Percentiles rank a stretch among this genome's conserved stretches.
Conservation (phyloP, 2,113 vertebrate species). For the Turnix velox region DNA sequence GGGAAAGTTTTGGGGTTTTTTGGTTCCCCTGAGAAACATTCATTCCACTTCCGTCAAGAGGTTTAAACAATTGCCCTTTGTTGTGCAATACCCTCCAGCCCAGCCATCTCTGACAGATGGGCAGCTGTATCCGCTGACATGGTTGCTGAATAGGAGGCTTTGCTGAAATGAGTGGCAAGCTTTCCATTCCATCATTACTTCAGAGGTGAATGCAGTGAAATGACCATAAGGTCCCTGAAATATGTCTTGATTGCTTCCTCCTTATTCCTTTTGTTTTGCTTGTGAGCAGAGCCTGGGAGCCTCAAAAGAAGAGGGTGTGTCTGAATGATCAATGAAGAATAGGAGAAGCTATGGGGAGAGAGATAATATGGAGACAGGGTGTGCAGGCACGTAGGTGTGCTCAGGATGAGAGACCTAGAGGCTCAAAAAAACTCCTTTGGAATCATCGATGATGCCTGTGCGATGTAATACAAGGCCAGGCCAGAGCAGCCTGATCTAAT, state of each 20-base stretch:
- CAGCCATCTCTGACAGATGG: not conserved
- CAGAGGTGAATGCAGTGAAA: not conserved
- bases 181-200: not conserved
- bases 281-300: not conserved
- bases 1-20: conserved; percentile 6
- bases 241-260: not conserved
- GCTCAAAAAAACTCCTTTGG: not conserved
- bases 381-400: not conserved
- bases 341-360: not conserved
- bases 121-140: not conserved
- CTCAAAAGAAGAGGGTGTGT: not conserved
- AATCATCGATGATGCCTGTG: not conserved
- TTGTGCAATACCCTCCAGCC: not conserved
- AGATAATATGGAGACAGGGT: accelerated
- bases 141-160: not conserved
- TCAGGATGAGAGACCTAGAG: not conserved
- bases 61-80: not conserved
- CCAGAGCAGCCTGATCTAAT: too few relatives aligned
- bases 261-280: not conserved
- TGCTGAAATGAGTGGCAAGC: not conserved
- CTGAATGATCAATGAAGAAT: not conserved
- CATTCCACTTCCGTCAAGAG: accelerated
- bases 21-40: conserved; percentile 22
- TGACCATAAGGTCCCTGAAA: not conserved
- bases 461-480: not conserved